A percentile compares a stretch with the other conserved stretches of the same genome.
Conservation (phyloP, 2,888 invertebrate genomes). For the Diplazon laetatorius region DNA sequence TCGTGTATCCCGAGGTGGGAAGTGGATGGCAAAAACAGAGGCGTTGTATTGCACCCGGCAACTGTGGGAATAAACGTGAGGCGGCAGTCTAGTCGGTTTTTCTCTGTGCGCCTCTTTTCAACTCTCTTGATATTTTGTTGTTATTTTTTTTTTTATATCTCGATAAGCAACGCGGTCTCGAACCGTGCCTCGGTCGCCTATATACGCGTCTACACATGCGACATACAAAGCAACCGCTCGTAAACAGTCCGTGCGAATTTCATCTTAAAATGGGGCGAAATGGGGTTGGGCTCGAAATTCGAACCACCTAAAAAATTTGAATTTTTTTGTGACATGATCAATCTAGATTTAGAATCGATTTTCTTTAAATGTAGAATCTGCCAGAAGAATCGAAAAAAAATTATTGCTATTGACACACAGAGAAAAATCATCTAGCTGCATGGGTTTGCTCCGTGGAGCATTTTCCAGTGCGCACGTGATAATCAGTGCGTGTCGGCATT, state of each 20-base stretch:
- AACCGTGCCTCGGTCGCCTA: not conserved
- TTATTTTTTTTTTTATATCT: no score
- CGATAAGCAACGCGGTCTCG: constrained; percentile 7
- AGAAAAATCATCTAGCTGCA: constrained; percentile 39
- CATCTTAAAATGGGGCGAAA: no score
- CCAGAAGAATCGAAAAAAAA: no score
- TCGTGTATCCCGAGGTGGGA: constrained; percentile 30
- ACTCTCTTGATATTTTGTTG: constrained; percentile 20
- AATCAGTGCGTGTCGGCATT: constrained; percentile 73
- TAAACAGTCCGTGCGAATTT: no score
- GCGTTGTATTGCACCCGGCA: constrained; percentile 41
- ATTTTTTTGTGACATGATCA: no score
- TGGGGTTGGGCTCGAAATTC: no score
- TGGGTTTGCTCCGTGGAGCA: not conserved
- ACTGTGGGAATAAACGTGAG: constrained; percentile 50
- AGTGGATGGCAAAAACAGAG: constrained; percentile 51
- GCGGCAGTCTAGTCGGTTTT: constrained; percentile 18
- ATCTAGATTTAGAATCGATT: no score
- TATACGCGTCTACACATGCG: not conserved
- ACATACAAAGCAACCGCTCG: no score
- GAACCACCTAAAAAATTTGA: no score
- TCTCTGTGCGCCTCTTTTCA: not conserved
- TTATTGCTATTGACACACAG: constrained; percentile 35
- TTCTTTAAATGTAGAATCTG: no score
- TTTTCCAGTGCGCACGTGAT: constrained; percentile 51